Percentiles rank a stretch among this genome's conserved stretches.
phyloP scores from a whole-genome alignment of 2,113 vertebrate species.

The Psilopsiagon aurifrons region DNA sequence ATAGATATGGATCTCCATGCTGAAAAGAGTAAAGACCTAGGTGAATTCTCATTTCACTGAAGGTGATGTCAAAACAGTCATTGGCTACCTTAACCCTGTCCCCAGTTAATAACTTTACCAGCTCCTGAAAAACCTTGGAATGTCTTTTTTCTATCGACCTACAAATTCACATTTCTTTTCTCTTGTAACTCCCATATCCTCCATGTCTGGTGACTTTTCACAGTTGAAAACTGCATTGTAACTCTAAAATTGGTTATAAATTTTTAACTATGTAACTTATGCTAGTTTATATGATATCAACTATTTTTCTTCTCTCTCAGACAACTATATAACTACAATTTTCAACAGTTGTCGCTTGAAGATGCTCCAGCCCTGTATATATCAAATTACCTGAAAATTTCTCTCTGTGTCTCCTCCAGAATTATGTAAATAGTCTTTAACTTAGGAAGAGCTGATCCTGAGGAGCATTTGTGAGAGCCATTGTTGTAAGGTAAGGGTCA shows the following conservation, averaged over 20 bases:
- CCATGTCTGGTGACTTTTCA: not conserved
- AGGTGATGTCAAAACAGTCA: not conserved
- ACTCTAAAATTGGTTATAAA: not conserved
- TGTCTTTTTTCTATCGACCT: not conserved
- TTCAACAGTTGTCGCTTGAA: not conserved
- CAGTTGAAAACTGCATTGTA: not conserved
- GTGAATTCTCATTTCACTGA: not conserved
- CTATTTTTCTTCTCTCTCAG: not conserved
- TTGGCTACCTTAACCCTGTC: not conserved
- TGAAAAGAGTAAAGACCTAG: not conserved
- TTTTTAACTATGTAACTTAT: not conserved
- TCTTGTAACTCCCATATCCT: not conserved
- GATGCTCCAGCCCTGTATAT: not conserved
- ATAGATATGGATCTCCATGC: not conserved
- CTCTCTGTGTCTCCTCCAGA: not conserved
- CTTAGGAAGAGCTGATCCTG: not conserved
- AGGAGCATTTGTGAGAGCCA: not conserved
- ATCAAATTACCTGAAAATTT: slow-evolving; percentile 11
- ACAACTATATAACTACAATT: not conserved
- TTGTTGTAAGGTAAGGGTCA: not conserved
- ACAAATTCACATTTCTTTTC: not conserved
- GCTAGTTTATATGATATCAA: not conserved
- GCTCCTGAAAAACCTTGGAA: not conserved
- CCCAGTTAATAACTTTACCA: not conserved
- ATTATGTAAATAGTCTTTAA: slow-evolving; percentile 20